Conservation (phyloP, 1,140 invertebrate species). For the Acromyrmex echinatior region DNA sequence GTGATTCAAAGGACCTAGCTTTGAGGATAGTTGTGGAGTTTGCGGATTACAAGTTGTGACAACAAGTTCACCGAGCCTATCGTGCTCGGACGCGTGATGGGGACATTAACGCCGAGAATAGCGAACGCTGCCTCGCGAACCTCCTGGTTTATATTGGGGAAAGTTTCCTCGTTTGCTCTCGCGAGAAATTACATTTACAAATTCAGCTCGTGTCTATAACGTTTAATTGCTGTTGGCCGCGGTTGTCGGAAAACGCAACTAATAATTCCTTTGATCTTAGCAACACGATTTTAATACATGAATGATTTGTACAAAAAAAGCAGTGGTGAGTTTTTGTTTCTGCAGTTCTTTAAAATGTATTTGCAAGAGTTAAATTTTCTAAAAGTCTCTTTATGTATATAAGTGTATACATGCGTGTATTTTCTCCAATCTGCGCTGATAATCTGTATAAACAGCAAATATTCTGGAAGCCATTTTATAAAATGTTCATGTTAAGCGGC, state of each 20-base stretch:
- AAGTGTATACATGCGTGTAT: too few species aligned
- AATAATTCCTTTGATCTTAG: not conserved
- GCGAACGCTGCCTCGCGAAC: not conserved
- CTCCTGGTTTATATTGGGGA: not conserved
- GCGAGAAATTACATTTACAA: not conserved
- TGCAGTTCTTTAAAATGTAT: not conserved
- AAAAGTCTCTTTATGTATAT: not conserved
- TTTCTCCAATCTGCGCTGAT: not conserved
- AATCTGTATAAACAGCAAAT: slow-evolving; percentile 6
- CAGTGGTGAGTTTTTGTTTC: too few species aligned
- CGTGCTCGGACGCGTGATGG: slow-evolving; percentile 20
- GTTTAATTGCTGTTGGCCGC: slow-evolving; percentile 1
- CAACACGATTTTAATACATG: not conserved
- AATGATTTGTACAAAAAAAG: not conserved
- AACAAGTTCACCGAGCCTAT: slow-evolving; percentile 30
- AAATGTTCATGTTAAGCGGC: not conserved
- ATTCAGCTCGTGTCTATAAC: not conserved
- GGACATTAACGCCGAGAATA: slow-evolving; percentile 7
- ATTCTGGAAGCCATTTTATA: slow-evolving; percentile 4
- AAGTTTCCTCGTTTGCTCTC: slow-evolving; percentile 25
- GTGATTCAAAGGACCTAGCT: slow-evolving; percentile 15
- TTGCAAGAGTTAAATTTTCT: not conserved
- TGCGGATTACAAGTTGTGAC: not conserved
- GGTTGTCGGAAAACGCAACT: not conserved
- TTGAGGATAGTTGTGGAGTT: slow-evolving; percentile 24